phyloP scores from a whole-genome alignment of 1,140 invertebrate genomes.

The Tetramorium alpestre region DNA sequence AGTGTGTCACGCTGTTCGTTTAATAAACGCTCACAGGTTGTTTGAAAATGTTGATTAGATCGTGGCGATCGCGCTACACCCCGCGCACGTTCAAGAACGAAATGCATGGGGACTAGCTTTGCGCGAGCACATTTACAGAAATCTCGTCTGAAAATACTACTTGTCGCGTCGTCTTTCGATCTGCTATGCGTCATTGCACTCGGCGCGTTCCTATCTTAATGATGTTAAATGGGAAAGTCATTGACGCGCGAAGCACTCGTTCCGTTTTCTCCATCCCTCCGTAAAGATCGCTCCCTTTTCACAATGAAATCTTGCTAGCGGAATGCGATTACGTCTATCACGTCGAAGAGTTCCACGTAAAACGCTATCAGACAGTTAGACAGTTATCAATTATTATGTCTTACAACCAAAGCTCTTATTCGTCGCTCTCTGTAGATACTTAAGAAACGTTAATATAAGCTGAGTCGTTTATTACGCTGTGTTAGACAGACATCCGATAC shows the following conservation, averaged over 20 bases:
- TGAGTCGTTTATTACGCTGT: neutral
- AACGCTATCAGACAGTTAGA: neutral
- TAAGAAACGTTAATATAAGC: neutral
- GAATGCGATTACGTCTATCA: conserved; percentile 37
- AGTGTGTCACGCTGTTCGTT: conserved; percentile 9
- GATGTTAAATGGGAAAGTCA: conserved; percentile 27
- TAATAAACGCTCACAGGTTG: neutral
- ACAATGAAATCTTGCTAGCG: neutral
- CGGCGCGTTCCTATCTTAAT: conserved; percentile 13
- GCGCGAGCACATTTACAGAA: neutral
- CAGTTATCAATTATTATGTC: conserved; percentile 34
- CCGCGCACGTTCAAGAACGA: neutral
- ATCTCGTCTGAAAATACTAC: neutral
- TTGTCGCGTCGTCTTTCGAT: neutral
- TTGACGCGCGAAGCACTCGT: conserved; percentile 16
- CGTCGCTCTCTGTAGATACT: neutral
- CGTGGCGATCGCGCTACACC: neutral
- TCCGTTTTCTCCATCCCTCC: neutral
- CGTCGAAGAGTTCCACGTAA: neutral
- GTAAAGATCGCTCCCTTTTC: neutral
- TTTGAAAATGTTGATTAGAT: conserved; percentile 16
- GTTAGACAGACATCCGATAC: neutral
- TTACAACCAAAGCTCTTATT: neutral
- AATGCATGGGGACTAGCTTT: neutral
- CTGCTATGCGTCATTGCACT: neutral